These are phyloP conservation scores for Heteronetta atricapilla DNA, from an alignment of 2,113 vertebrate genomes.

Conservation along the genomic window DNA sequence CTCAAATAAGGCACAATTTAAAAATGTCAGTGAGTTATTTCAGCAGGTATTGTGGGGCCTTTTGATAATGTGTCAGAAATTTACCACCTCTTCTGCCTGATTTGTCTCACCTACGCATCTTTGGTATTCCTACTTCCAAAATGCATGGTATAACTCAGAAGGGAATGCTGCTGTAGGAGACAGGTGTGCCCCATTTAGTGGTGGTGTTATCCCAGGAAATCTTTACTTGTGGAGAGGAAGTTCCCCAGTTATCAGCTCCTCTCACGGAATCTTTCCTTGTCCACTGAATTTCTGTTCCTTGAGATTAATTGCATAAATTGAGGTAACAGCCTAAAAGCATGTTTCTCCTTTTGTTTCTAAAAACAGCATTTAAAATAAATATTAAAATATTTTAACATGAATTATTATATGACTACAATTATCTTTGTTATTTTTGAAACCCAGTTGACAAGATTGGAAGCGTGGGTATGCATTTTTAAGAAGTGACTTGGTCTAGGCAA, in stretches of 20 bases:
- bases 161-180: background rate
- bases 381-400: background rate
- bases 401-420: background rate
- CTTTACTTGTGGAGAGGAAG: background rate
- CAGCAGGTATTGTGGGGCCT: background rate
- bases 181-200: background rate
- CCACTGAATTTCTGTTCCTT: background rate
- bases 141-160: background rate
- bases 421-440: background rate
- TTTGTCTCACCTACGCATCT: rapidly evolving
- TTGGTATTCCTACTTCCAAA: background rate
- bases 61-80: background rate
- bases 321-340: background rate
- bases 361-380: background rate
- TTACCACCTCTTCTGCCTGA: background rate
- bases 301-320: background rate
- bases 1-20: background rate
- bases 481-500: background rate
- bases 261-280: background rate
- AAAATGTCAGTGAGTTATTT: background rate
- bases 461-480: background rate
- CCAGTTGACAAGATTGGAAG: background rate
- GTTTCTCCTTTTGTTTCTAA: background rate
- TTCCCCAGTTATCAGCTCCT: background rate
- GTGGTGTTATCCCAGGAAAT: background rate